A percentile compares a stretch with the other conserved stretches of the same genome.
Evolutionary conservation across 1,140 invertebrate species (phyloP).

Genomic region (Dryas iulia): DNA sequence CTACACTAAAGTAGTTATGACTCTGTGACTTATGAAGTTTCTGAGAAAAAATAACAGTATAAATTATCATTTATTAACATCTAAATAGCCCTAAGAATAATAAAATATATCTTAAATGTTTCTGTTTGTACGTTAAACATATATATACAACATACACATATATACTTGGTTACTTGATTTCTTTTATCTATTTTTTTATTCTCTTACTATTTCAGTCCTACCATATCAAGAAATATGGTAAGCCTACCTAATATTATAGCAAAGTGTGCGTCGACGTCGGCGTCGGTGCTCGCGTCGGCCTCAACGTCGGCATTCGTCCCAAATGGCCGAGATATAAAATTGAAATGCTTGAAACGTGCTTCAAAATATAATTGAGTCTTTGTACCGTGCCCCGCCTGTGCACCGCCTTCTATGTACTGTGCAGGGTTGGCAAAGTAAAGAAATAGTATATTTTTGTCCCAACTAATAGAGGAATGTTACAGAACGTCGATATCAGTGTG

Average conservation of each 20-base stretch:
- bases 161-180: too few species aligned
- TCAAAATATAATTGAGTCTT: slow-evolving; percentile 55
- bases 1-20: too few species aligned
- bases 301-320: slow-evolving; percentile 25
- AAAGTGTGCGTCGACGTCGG: not conserved
- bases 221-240: not conserved
- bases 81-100: too few species aligned
- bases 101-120: too few species aligned
- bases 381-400: slow-evolving; percentile 36
- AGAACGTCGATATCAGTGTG: too few species aligned
- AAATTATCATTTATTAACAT: too few species aligned
- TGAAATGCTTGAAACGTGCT: slow-evolving; percentile 59
- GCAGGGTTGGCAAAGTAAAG: not conserved
- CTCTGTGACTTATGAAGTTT: too few species aligned
- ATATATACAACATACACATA: too few species aligned
- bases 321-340: slow-evolving; percentile 50
- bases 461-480: too few species aligned
- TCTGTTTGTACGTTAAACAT: too few species aligned
- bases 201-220: not conserved
- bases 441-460: not conserved
- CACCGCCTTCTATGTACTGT: slow-evolving; percentile 29
- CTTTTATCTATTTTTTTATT: too few species aligned
- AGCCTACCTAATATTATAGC: slow-evolving; percentile 23
- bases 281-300: slow-evolving; percentile 3
- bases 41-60: too few species aligned